Conservation (phyloP, 2,113 vertebrate species). For the Colaptes auratus region DNA sequence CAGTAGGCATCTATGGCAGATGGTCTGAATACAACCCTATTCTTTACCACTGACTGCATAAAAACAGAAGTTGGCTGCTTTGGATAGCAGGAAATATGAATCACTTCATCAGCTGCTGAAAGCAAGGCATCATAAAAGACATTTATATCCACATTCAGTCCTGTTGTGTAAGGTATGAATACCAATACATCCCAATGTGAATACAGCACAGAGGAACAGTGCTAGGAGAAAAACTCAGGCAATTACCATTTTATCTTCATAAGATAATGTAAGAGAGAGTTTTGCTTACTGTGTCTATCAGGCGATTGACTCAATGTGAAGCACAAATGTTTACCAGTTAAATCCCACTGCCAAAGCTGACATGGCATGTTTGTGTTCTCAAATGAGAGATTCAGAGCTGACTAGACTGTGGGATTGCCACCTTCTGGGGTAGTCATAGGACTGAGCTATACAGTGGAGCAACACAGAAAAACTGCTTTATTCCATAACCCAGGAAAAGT, state of each 20-base stretch:
- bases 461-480: not conserved
- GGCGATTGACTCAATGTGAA: not conserved
- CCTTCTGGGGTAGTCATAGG: not conserved
- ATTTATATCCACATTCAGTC: conserved; percentile 23
- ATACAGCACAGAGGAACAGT: not conserved
- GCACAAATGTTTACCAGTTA: not conserved
- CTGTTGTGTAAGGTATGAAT: conserved; percentile 46
- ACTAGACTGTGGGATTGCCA: not conserved
- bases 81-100: conserved; percentile 50
- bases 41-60: conserved; percentile 31
- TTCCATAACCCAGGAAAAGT: not conserved
- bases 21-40: conserved; percentile 45
- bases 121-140: conserved; percentile 24
- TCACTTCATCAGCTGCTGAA: conserved; percentile 50
- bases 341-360: not conserved
- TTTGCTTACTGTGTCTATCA: not conserved
- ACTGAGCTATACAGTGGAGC: not conserved
- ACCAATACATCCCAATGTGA: conserved; percentile 9
- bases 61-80: conserved; percentile 43
- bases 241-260: not conserved
- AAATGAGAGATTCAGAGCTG: not conserved
- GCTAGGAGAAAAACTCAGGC: conserved; percentile 1
- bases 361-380: not conserved
- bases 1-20: conserved; percentile 40
- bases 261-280: not conserved